Conservation (phyloP, 2,113 vertebrate genomes). For the Candoia aspera region DNA sequence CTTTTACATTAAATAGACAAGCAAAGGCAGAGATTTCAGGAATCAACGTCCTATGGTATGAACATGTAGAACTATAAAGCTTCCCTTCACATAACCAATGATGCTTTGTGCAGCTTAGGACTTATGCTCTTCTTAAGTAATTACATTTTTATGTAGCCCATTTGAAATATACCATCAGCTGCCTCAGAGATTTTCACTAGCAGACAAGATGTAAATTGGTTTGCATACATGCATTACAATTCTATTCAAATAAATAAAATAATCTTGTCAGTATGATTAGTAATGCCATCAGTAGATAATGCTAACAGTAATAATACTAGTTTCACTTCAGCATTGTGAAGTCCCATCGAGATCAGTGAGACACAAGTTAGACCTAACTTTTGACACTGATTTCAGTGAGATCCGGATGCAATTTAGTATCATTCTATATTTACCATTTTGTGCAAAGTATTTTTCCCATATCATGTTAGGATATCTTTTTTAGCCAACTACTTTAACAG, state of each 20-base stretch:
- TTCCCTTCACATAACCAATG: background rate
- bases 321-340: background rate
- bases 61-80: background rate
- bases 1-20: background rate
- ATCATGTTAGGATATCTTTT: background rate
- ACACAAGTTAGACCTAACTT: background rate
- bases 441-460: background rate
- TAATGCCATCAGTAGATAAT: background rate
- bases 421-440: background rate
- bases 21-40: background rate
- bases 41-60: background rate
- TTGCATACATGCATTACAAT: background rate
- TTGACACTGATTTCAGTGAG: background rate
- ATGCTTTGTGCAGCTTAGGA: background rate
- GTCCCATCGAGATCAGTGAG: background rate
- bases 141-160: background rate
- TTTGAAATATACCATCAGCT: background rate
- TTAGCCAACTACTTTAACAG: background rate
- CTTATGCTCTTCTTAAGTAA: background rate
- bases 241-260: background rate
- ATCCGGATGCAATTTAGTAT: background rate
- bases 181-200: background rate
- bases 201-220: background rate
- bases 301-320: background rate
- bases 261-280: background rate